Evolutionary conservation across 2,797 vertebrate species (phyloP), one percentile per base, ranked within the genome.

Genomic region (Euphonia xanthogaster): DNA sequence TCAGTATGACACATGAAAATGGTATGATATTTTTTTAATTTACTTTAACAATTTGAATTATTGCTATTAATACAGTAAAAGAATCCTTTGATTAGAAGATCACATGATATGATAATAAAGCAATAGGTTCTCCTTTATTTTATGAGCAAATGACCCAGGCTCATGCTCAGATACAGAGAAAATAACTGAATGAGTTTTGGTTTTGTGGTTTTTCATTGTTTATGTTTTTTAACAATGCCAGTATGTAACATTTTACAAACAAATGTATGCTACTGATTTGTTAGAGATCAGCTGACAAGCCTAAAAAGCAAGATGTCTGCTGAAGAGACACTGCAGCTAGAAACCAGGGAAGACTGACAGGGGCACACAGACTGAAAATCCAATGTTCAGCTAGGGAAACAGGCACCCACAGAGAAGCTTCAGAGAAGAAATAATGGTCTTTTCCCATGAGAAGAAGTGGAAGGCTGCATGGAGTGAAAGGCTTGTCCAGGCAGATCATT

Each of bases 91-190:
- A 60, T 86, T 70, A 88, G 39, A 37, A 73, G 31, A 79, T 22
- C 60, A 53, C 12, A 30, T 12, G 3, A 39, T 44, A 78, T 2
- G 7, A 37, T 67, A 81, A 80, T 42, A 70, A 91, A 81, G n/a
- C 25, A 78, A 84, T 20, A 86, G 24, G 18, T 40, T 86, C 37
- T n/a, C 44, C 30, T 39, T 78, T 80, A 96, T 94, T 93, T 97
- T 78, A 91, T 20, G 33, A 93, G 94, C 42, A 72, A 95, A 93
- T 44, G 51, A 90, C 57, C 78, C 75, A 90, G 22, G 85, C 58
- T 94, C 73, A 71, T 24, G 72, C 58, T 87, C 77, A 96, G 94
- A 91, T 96, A 96, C 73, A 94, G 48, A 60, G 39, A 96, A 95
- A 96, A 92, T 55, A 91, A 96, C 27, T 92, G 89, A 92, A 83